Evolutionary conservation across 2,888 invertebrate species (phyloP).

Genomic region (Rhogogaster chlorosoma): DNA sequence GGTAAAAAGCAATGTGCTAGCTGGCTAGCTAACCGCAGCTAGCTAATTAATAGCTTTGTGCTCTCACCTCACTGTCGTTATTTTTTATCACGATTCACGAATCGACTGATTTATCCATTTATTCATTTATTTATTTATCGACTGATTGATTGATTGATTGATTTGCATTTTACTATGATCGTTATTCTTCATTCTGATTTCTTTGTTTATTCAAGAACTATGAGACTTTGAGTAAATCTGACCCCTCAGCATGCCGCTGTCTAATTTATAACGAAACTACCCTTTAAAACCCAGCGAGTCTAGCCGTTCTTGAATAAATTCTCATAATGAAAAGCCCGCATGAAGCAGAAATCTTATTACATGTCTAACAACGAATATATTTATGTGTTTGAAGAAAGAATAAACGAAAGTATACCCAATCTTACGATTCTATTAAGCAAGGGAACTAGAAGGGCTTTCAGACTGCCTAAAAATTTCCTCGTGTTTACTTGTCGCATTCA

Average conservation of each 20-base stretch:
- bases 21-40: not conserved
- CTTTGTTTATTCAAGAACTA: not conserved
- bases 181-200: conserved; percentile 10
- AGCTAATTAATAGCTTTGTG: conserved; percentile 33
- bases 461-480: too few relatives aligned
- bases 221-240: not conserved
- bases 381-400: not conserved
- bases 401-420: not conserved
- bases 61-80: conserved; percentile 27
- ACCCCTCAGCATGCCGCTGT: not conserved
- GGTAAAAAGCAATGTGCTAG: conserved; percentile 83
- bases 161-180: not conserved
- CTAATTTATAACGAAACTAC: not conserved
- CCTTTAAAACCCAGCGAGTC: not conserved
- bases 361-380: not conserved
- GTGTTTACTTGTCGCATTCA: too few relatives aligned
- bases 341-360: not conserved
- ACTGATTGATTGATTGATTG: not conserved
- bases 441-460: too few relatives aligned
- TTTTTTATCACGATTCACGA: not conserved
- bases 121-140: not conserved
- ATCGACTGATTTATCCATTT: not conserved
- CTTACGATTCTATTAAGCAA: not conserved
- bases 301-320: not conserved
- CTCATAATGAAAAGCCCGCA: not conserved